phyloP scores from a whole-genome alignment of 2,888 invertebrate species.

The Parthenolecanium corni region DNA sequence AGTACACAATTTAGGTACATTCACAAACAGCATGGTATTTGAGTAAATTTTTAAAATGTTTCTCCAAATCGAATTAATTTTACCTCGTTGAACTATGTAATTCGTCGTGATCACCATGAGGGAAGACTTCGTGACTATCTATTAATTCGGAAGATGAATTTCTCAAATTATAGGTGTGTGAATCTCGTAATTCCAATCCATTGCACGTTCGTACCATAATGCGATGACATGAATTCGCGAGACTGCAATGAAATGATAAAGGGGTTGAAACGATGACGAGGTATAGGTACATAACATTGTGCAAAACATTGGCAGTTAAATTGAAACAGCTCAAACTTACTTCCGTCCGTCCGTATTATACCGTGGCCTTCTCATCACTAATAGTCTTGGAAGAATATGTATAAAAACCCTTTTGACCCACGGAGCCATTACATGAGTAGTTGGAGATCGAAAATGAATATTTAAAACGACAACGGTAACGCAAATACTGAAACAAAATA shows the following conservation, averaged over 20 bases:
- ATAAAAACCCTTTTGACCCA: constrained; percentile 95
- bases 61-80: no score
- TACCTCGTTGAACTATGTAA: constrained; percentile 13
- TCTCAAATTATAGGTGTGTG: constrained; percentile 39
- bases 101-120: constrained; percentile 36
- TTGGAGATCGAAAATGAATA: constrained; percentile 94
- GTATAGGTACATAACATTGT: not conserved
- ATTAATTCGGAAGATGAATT: constrained; percentile 41
- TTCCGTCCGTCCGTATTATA: constrained; percentile 43
- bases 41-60: no score
- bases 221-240: constrained; percentile 41
- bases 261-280: not conserved
- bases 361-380: constrained; percentile 77
- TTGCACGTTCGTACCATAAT: constrained; percentile 67
- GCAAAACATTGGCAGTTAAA: no score
- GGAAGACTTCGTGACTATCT: constrained; percentile 42
- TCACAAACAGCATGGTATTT: no score
- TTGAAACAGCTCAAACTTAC: constrained; percentile 30
- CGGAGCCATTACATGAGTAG: constrained; percentile 94
- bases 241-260: constrained; percentile 32
- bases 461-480: constrained; percentile 92
- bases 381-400: constrained; percentile 83
- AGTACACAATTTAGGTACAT: no score
- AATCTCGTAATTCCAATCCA: constrained; percentile 59
- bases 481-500: constrained; percentile 58